A percentile compares a stretch with the other conserved stretches of the same genome.
phyloP scores from a whole-genome alignment of 2,888 invertebrate species.

The Gymnosoma rotundatum region DNA sequence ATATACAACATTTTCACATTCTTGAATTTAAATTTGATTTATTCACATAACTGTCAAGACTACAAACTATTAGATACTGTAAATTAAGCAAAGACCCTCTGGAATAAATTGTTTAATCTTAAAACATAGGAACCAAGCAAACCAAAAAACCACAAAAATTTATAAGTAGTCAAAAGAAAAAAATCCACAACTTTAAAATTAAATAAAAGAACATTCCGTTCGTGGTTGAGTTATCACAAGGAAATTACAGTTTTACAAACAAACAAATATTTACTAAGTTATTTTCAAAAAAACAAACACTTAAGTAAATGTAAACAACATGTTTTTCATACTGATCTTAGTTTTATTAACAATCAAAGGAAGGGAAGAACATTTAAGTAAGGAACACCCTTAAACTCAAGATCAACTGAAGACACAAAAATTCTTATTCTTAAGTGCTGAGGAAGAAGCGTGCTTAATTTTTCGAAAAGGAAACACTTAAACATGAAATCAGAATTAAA shows the following conservation, averaged over 20 bases:
- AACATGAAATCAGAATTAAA: constrained; percentile 59
- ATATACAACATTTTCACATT: constrained; percentile 5
- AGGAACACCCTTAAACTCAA: constrained; percentile 17
- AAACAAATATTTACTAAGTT: not conserved
- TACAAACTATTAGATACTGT: constrained; percentile 19
- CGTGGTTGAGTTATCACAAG: not conserved
- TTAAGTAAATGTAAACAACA: constrained; percentile 11
- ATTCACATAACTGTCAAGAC: constrained; percentile 17
- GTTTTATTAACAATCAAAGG: not conserved
- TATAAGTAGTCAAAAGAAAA: too few species aligned
- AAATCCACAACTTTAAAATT: constrained; percentile 23
- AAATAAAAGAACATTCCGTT: constrained; percentile 9
- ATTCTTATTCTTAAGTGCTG: constrained; percentile 10
- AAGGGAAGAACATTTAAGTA: not conserved
- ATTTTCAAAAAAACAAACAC: not conserved
- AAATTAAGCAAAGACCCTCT: constrained; percentile 13
- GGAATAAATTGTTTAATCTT: constrained; percentile 16
- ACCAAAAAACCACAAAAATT: constrained; percentile 1
- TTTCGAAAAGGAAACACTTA: constrained; percentile 60
- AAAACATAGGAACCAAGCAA: constrained; percentile 14
- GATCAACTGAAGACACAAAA: constrained; percentile 25
- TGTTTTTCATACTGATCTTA: constrained; percentile 17
- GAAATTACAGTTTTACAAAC: not conserved
- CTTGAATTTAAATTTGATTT: constrained; percentile 40
- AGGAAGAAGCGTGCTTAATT: constrained; percentile 1